phyloP scores from a whole-genome alignment of 23 tunicate species.

The Ciona savignyi region DNA sequence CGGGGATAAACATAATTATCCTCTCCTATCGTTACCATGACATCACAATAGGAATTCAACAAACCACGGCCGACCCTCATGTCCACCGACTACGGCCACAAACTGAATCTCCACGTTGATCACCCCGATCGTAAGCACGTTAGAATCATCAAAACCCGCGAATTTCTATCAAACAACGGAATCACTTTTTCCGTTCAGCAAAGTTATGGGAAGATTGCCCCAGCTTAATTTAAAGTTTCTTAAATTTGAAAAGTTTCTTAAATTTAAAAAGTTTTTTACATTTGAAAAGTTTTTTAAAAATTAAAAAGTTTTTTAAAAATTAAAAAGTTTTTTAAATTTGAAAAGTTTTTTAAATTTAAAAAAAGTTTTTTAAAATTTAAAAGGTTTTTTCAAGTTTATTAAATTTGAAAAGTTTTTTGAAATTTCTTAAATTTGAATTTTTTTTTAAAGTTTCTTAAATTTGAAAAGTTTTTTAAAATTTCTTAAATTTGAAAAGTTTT shows the following conservation, averaged over 20 bases:
- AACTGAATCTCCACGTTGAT: constrained; percentile 51
- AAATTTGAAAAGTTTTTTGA: no score
- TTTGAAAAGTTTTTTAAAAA: no score
- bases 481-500: neutral
- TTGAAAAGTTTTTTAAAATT: neutral
- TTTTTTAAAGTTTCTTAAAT: no score
- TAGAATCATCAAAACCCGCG: constrained; percentile 77
- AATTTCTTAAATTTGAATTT: neutral
- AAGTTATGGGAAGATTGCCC: constrained; percentile 62
- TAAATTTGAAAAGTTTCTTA: neutral
- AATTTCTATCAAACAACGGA: constrained; percentile 83
- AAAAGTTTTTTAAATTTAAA: no score
- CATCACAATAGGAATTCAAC: constrained; percentile 45
- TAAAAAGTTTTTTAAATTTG: no score
- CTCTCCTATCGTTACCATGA: neutral
- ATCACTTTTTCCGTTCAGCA: constrained; percentile 51
- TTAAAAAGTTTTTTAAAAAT: no score
- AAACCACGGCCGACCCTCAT: constrained; percentile 61
- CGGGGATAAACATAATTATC: neutral
- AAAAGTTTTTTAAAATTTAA: neutral
- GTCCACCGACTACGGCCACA: constrained; percentile 75
- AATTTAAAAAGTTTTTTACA: no score
- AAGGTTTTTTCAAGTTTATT: no score
- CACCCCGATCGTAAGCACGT: constrained; percentile 76
- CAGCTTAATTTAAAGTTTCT: constrained; percentile 7